Evolutionary conservation across 2,113 vertebrate species (phyloP).

Genomic region (Anthoscopus minutus): DNA sequence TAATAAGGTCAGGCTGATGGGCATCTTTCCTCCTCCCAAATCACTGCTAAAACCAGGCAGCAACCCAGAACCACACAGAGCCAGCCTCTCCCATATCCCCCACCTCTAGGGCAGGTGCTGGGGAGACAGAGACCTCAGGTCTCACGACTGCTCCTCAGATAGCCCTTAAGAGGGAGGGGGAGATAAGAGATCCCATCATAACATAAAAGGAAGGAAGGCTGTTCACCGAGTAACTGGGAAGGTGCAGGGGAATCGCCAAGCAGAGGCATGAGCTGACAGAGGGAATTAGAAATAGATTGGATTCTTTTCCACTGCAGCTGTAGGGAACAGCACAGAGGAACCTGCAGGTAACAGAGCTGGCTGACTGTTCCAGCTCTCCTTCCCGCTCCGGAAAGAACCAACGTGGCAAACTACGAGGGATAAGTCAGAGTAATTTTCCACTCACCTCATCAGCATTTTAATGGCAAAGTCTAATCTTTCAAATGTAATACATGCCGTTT

Average conservation of each 20-base stretch:
- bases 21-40: background rate
- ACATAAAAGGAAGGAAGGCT: fast-evolving
- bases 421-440: background rate
- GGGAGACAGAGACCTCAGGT: background rate
- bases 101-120: background rate
- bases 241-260: background rate
- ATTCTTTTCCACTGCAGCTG: background rate
- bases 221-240: fast-evolving
- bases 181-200: background rate
- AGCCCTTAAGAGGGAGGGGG: background rate
- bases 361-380: background rate
- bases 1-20: background rate
- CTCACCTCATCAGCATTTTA: background rate
- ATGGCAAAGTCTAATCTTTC: background rate
- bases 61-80: background rate
- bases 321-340: background rate
- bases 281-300: background rate
- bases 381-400: background rate
- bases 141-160: background rate
- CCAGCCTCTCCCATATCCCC: background rate
- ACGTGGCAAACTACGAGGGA: background rate
- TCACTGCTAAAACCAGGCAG: background rate
- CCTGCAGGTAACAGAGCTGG: background rate
- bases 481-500: fast-evolving
- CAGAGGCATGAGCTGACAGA: background rate